phyloP scores from a whole-genome alignment of 1,140 invertebrate species.

The Tenebrio molitor region DNA sequence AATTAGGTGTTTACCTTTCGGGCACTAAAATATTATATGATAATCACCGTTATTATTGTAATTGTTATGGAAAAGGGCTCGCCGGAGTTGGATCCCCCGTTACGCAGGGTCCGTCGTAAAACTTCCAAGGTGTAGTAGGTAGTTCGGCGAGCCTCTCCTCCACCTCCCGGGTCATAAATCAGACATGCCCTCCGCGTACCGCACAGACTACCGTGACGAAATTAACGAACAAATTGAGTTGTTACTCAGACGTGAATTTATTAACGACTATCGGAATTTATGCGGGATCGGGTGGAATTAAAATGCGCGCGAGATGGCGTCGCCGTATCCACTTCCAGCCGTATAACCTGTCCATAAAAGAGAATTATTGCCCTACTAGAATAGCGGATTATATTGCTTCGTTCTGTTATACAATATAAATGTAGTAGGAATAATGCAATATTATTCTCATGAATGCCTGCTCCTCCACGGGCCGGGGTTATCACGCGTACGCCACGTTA shows the following conservation, averaged over 20 bases:
- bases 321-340: conserved; percentile 42
- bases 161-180: conserved; percentile 38
- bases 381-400: conserved; percentile 48
- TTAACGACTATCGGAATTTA: conserved; percentile 50
- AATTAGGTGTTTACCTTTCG: too few relatives aligned
- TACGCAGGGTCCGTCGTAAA: conserved; percentile 17
- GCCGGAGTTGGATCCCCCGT: too few relatives aligned
- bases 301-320: conserved; percentile 46
- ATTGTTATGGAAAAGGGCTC: too few relatives aligned
- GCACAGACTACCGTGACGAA: conserved; percentile 50
- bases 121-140: conserved; percentile 1
- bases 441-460: conserved; percentile 45
- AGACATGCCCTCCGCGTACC: conserved; percentile 34
- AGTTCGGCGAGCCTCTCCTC: conserved; percentile 5
- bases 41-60: too few relatives aligned
- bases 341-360: conserved; percentile 50
- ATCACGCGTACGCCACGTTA: conserved; percentile 11
- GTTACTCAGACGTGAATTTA: conserved; percentile 47
- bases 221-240: conserved; percentile 54
- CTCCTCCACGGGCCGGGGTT: conserved; percentile 7
- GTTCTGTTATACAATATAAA: conserved; percentile 47
- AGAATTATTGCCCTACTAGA: conserved; percentile 46
- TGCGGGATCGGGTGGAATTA: conserved; percentile 43
- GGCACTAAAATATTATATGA: too few relatives aligned
- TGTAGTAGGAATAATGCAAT: conserved; percentile 45